These are phyloP conservation scores for Chelonia mydas DNA, from an alignment of 2,797 vertebrate genomes.

Conservation along the genomic window DNA sequence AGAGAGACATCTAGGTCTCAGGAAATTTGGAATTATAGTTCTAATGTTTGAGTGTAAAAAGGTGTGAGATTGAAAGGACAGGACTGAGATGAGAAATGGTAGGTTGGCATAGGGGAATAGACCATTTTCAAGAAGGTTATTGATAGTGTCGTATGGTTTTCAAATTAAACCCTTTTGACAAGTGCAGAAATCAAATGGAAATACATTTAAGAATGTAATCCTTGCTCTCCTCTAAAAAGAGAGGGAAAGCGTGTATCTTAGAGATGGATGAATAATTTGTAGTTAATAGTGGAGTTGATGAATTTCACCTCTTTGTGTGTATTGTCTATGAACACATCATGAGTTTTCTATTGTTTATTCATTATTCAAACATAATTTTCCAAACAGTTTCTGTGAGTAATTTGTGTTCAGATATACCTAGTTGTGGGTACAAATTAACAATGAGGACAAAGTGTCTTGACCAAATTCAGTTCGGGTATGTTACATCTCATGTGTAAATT, in stretches of 20 bases:
- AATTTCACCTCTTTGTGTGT: background rate
- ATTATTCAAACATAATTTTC: background rate
- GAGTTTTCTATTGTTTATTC: background rate
- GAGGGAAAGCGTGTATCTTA: background rate
- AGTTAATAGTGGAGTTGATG: background rate
- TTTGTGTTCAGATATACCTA: background rate
- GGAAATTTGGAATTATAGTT: constrained; percentile 5
- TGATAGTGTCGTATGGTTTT: background rate
- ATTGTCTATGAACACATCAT: background rate
- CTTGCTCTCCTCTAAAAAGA: background rate
- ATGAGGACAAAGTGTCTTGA: background rate
- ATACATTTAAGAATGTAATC: background rate
- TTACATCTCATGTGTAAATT: accelerated
- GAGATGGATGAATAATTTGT: background rate
- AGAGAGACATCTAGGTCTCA: background rate
- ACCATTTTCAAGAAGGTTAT: background rate
- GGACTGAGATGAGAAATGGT: background rate
- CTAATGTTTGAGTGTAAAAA: background rate
- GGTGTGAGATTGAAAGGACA: background rate
- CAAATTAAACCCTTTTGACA: background rate
- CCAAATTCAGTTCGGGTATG: background rate
- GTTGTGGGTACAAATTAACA: background rate
- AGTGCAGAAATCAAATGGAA: constrained; percentile 27
- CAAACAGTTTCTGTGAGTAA: background rate
- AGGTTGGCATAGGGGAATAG: background rate